These are phyloP conservation scores for Coregonus ussuriensis DNA, from an alignment of 2,797 vertebrate genomes.

Conservation along the genomic window DNA sequence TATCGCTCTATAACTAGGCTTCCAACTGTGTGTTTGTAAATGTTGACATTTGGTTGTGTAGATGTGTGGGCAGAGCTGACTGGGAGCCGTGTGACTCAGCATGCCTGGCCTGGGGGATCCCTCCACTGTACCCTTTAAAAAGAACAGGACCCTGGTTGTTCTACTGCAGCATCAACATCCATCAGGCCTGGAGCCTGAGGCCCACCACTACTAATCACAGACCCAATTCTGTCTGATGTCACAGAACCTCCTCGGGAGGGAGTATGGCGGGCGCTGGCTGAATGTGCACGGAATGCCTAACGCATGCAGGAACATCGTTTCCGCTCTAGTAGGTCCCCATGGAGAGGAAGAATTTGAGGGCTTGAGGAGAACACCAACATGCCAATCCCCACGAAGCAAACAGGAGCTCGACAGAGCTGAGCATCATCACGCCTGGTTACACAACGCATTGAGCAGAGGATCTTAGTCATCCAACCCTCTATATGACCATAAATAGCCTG, in stretches of 20 bases:
- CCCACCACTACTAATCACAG: slow-evolving; percentile 18
- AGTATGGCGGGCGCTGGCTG: slow-evolving; percentile 4
- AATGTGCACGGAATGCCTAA: neutral
- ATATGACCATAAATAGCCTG: neutral
- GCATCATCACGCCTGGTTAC: neutral
- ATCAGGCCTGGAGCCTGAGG: slow-evolving; percentile 12
- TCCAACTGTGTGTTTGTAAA: neutral
- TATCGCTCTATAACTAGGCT: neutral
- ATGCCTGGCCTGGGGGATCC: neutral
- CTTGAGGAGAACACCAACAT: neutral
- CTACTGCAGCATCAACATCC: neutral
- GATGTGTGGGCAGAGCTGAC: neutral
- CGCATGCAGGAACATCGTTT: slow-evolving; percentile 31
- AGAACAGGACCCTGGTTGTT: neutral
- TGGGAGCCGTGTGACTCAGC: slow-evolving; percentile 1
- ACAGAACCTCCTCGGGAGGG: slow-evolving; percentile 14
- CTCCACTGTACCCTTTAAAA: slow-evolving; percentile 1
- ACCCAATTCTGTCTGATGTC: slow-evolving; percentile 35
- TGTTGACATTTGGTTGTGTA: slow-evolving; percentile 6
- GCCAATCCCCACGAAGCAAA: neutral
- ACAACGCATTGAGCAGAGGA: neutral
- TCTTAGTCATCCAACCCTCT: neutral
- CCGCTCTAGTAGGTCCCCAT: slow-evolving; percentile 28
- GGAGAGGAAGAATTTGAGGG: neutral
- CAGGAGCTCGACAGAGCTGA: neutral